Conservation (phyloP, 2,888 invertebrate genomes). For the Tetrapedia diversipes region DNA sequence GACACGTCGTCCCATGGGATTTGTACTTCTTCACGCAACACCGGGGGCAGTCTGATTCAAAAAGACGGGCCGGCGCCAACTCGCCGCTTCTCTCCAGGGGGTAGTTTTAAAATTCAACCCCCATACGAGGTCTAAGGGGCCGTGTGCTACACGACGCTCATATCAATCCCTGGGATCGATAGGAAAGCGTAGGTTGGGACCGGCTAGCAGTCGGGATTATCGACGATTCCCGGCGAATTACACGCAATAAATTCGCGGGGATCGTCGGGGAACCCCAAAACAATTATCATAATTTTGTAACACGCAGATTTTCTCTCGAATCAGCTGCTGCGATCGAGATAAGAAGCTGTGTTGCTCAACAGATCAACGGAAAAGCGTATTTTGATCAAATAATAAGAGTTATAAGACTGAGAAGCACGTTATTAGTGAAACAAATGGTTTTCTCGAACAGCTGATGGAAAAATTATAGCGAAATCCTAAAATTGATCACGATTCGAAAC, state of each 20-base stretch:
- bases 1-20: constrained; percentile 74
- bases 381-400: too few relatives aligned
- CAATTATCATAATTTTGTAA: constrained; percentile 29
- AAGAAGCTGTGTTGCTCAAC: too few relatives aligned
- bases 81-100: constrained; percentile 74
- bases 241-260: constrained; percentile 26
- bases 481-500: too few relatives aligned
- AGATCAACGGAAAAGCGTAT: too few relatives aligned
- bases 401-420: too few relatives aligned
- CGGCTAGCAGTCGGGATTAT: constrained; percentile 28
- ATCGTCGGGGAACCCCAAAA: background rate
- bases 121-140: constrained; percentile 75
- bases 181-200: constrained; percentile 37
- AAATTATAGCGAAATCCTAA: too few relatives aligned
- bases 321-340: too few relatives aligned
- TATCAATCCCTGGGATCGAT: constrained; percentile 78
- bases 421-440: too few relatives aligned
- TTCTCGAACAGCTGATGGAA: too few relatives aligned
- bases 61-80: constrained; percentile 70
- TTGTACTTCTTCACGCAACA: constrained; percentile 78
- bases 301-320: background rate
- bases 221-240: constrained; percentile 39
- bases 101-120: constrained; percentile 82
- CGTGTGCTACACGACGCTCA: constrained; percentile 76
- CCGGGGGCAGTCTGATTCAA: constrained; percentile 79